Evolutionary conservation across 2,888 invertebrate genomes (phyloP).

Genomic region (Tipula vernalis): DNA sequence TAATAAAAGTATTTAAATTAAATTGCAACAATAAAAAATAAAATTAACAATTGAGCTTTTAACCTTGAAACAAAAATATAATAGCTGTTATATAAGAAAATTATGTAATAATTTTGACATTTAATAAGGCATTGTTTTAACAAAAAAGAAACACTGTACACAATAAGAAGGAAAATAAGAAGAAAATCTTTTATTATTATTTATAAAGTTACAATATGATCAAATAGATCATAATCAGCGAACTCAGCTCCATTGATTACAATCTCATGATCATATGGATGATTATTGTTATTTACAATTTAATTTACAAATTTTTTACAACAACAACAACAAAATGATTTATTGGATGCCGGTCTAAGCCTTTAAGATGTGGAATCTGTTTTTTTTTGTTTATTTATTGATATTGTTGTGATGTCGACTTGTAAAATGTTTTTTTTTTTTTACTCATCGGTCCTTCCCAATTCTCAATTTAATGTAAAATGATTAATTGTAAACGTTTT

Average conservation of each 20-base stretch:
- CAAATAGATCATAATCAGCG: background rate
- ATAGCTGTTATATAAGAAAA: background rate
- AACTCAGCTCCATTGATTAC: background rate
- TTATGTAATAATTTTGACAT: constrained; percentile 10
- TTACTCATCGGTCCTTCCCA: too few relatives aligned
- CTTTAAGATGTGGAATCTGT: background rate
- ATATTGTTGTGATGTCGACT: too few relatives aligned
- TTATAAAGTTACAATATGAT: background rate
- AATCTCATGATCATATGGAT: background rate
- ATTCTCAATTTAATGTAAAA: background rate
- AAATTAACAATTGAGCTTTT: constrained; percentile 8
- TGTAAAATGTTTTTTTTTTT: background rate
- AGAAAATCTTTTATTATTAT: background rate
- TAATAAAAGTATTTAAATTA: background rate
- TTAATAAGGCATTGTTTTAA: constrained; percentile 5
- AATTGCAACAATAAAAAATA: background rate
- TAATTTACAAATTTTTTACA: background rate
- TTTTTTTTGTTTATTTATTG: background rate
- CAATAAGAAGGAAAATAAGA: background rate
- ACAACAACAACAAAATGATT: background rate
- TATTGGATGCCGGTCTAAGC: background rate
- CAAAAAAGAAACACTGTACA: background rate
- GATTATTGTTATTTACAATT: background rate
- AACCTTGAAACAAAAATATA: constrained; percentile 4
- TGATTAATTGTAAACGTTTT: background rate